Evolutionary conservation across 2,797 vertebrate genomes (phyloP).

Genomic region (Pantherophis alleghaniensis): DNA sequence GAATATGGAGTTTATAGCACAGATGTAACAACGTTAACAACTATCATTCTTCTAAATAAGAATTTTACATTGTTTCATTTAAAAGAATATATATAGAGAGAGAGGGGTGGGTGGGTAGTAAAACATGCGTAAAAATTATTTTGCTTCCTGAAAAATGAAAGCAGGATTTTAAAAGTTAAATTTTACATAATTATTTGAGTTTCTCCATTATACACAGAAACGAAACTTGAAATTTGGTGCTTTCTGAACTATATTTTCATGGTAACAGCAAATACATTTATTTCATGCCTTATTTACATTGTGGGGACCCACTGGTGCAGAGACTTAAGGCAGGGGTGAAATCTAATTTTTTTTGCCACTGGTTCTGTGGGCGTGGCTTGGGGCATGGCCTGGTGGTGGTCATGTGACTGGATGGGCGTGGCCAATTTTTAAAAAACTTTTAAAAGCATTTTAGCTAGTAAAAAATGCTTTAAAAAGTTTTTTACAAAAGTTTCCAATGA

Average conservation of each 20-base stretch:
- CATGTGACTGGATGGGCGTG: no score
- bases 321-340: background rate
- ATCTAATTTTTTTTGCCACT: no score
- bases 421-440: no score
- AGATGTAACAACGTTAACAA: background rate
- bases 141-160: background rate
- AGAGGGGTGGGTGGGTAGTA: background rate
- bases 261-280: background rate
- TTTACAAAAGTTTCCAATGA: no score
- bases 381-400: no score
- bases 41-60: background rate
- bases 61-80: background rate
- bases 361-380: no score
- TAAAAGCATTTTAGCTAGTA: no score
- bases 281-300: background rate
- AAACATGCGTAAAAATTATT: background rate
- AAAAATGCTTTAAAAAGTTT: no score
- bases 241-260: background rate
- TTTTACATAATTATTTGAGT: background rate
- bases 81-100: background rate
- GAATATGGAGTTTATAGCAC: background rate
- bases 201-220: slow-evolving; percentile 7
- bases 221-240: slow-evolving; percentile 12
- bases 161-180: background rate
- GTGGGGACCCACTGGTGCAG: background rate